Conservation (phyloP, 2,888 invertebrate species). For the Eugnorisma glareosa region DNA sequence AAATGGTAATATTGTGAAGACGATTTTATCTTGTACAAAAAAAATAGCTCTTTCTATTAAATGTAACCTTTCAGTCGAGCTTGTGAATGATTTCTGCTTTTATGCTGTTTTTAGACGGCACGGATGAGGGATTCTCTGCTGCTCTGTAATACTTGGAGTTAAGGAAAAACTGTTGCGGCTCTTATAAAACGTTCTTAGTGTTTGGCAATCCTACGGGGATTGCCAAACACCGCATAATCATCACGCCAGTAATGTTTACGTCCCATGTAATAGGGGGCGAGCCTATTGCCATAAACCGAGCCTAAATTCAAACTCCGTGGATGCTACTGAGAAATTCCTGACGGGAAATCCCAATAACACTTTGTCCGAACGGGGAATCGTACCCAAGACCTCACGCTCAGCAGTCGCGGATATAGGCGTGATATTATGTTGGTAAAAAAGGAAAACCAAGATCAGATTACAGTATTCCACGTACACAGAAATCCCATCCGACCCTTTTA, state of each 20-base stretch:
- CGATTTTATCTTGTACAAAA: background rate
- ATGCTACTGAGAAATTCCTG: background rate
- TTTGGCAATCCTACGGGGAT: no score
- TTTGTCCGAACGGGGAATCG: background rate
- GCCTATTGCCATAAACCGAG: background rate
- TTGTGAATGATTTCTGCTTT: background rate
- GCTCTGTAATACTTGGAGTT: background rate
- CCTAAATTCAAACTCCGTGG: background rate
- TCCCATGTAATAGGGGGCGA: background rate
- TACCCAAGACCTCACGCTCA: background rate
- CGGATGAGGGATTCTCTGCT: background rate
- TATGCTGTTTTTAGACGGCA: background rate
- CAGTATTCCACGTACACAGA: constrained; percentile 21
- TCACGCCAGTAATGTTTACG: background rate
- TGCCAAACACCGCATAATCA: background rate
- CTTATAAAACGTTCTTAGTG: background rate
- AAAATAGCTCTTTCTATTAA: background rate
- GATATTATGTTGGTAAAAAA: background rate
- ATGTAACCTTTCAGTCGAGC: background rate
- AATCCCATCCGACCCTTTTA: background rate
- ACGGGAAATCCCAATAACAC: background rate
- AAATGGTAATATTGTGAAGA: constrained; percentile 37
- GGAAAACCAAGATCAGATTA: background rate
- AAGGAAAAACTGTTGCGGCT: background rate
- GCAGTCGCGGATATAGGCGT: background rate